Base-by-base conservation (phyloP, 2,113 vertebrate genomes). In the Isurus oxyrinchus region DNA sequence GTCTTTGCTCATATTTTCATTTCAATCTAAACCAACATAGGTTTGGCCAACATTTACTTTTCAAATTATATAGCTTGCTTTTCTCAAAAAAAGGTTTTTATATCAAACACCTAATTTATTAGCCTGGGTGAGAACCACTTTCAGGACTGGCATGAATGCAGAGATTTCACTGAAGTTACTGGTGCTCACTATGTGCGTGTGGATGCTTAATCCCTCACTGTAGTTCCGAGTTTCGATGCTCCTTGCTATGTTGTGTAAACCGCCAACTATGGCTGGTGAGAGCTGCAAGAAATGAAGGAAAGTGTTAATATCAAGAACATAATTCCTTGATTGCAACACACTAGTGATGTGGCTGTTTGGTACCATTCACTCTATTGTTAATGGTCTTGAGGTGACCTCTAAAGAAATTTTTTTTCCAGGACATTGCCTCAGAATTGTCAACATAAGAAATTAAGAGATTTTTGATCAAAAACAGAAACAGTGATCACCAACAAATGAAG, bases 131-230 rank as follows among this genome's bases (percentile, higher is more conserved):
- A 99, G 98, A 96, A 99, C 98, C 81, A 99, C 99, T 97, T 99
- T 99, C 76, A 99, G 98, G 2, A 99, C 98, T 0, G 99, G 99
- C 99, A 99, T 99, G 97, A 99, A 99, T n/a, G 99, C 99, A 0
- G 99, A 99, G 7, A 98, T 99, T 98, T 99, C 99, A 0, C 99
- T 99, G 98, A 99, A 99, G 98, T 99, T 99, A 98, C 99, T 99
- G 98, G 97, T 99, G 97, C 99, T 98, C 96, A 99, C 99, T 0
- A 99, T 99, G 98, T 99, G 99, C 0, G 99, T 99, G 97, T 99
- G 99, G 97, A 99, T 99, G 97, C 97, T 98, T 96, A 99, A 97
- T 25, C 99, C 98, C 93, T 99, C 99, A 0, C 97, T 63, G 97
- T 99, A 99, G 97, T 98, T 98, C 21, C 98, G 98, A 0, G 97